A percentile compares a stretch with the other conserved stretches of the same genome.
Evolutionary conservation across 1,140 invertebrate genomes (phyloP).

Genomic region (Archivesica marissinica): DNA sequence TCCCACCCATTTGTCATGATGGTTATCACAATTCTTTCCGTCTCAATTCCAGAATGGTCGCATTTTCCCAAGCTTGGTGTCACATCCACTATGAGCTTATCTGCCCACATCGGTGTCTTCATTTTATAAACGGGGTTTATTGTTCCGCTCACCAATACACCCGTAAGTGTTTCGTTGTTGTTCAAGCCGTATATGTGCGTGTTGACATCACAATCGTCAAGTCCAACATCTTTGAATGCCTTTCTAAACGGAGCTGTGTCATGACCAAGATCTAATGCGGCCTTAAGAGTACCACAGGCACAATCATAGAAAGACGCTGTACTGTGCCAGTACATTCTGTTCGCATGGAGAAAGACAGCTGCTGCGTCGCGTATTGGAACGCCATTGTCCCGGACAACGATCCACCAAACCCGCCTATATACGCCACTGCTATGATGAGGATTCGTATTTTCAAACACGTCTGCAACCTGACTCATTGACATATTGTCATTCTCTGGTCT

Average conservation of each 20-base stretch:
- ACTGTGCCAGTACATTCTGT: slow-evolving; percentile 68
- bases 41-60: background rate
- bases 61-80: background rate
- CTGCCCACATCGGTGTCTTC: slow-evolving; percentile 26
- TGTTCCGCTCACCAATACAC: slow-evolving; percentile 1
- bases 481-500: slow-evolving; percentile 56
- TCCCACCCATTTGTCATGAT: background rate
- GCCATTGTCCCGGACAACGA: slow-evolving; percentile 47
- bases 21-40: background rate
- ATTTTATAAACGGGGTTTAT: slow-evolving; percentile 35
- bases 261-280: slow-evolving; percentile 64
- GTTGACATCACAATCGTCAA: slow-evolving; percentile 48
- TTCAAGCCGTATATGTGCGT: slow-evolving; percentile 26
- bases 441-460: slow-evolving; percentile 56
- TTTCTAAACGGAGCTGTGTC: slow-evolving; percentile 8
- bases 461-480: slow-evolving; percentile 63
- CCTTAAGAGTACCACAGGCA: slow-evolving; percentile 65
- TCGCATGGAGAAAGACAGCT: slow-evolving; percentile 66
- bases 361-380: slow-evolving; percentile 53
- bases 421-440: slow-evolving; percentile 68
- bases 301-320: slow-evolving; percentile 54
- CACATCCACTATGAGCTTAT: background rate
- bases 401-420: slow-evolving; percentile 48
- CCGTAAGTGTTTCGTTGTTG: background rate
- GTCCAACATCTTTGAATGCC: slow-evolving; percentile 62